Evolutionary conservation across 2,888 invertebrate species (phyloP).

Genomic region (Dolichopus griseipennis): DNA sequence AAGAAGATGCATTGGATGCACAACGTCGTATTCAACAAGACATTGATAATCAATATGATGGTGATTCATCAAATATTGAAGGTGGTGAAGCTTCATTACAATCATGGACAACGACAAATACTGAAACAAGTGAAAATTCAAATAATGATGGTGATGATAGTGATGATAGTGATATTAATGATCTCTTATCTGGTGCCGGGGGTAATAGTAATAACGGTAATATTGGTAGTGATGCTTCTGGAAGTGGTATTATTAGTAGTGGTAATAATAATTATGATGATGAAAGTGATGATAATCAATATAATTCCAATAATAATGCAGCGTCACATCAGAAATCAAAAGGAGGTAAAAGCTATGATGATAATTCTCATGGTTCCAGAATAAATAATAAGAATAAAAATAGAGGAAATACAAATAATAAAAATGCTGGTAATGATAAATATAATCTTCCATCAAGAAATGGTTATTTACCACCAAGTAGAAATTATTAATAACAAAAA

Average conservation of each 20-base stretch:
- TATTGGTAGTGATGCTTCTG: background rate
- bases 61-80: constrained; percentile 7
- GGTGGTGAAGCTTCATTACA: background rate
- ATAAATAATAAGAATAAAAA: background rate
- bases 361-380: background rate
- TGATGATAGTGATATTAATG: background rate
- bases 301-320: background rate
- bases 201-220: too few species aligned
- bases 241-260: background rate
- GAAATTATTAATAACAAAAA: background rate
- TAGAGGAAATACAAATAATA: background rate
- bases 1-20: constrained; percentile 33
- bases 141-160: background rate
- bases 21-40: constrained; percentile 30
- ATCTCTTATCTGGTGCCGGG: too few species aligned
- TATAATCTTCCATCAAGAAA: background rate
- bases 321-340: too few species aligned
- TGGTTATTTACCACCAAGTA: background rate
- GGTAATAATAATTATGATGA: background rate
- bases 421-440: background rate
- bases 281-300: background rate
- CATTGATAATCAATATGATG: constrained; percentile 30
- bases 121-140: background rate
- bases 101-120: background rate
- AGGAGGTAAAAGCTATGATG: background rate